A percentile compares a stretch with the other conserved stretches of the same genome.
phyloP scores from a whole-genome alignment of 2,797 vertebrate genomes.

The Uromys caudimaculatus region DNA sequence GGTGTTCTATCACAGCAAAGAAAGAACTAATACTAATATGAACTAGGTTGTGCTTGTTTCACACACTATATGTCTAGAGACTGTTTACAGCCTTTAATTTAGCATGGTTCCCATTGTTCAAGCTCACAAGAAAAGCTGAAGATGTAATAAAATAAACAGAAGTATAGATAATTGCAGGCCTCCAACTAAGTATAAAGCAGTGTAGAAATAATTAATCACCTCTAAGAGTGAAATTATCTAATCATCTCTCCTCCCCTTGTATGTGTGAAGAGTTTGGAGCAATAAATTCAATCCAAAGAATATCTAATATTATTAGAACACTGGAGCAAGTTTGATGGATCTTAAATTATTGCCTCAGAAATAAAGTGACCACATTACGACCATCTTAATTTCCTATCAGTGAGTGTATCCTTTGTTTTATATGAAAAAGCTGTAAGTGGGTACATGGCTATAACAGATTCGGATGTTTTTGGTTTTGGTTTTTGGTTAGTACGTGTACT shows the following conservation, averaged over 20 bases:
- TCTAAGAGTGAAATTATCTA: constrained; percentile 61
- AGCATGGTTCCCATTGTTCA: not conserved
- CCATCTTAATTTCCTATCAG: not conserved
- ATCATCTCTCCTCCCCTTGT: not conserved
- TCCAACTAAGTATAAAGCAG: constrained; percentile 8
- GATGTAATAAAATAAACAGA: not conserved
- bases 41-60: not conserved
- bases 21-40: not conserved
- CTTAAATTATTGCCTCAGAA: not conserved
- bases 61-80: not conserved
- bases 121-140: not conserved
- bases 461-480: not conserved
- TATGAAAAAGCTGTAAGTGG: not conserved
- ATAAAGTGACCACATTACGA: not conserved
- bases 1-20: not conserved
- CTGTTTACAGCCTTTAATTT: not conserved
- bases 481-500: no score
- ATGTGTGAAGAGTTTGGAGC: not conserved
- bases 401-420: not conserved
- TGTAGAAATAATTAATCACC: constrained; percentile 54
- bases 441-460: not conserved
- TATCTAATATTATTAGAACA: constrained; percentile 36
- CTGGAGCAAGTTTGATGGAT: not conserved
- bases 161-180: constrained; percentile 37
- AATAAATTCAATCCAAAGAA: constrained; percentile 39